Percentiles rank a stretch among this genome's conserved stretches.
Conservation (phyloP, 2,113 vertebrate species). For the Ibidorhyncha struthersii region DNA sequence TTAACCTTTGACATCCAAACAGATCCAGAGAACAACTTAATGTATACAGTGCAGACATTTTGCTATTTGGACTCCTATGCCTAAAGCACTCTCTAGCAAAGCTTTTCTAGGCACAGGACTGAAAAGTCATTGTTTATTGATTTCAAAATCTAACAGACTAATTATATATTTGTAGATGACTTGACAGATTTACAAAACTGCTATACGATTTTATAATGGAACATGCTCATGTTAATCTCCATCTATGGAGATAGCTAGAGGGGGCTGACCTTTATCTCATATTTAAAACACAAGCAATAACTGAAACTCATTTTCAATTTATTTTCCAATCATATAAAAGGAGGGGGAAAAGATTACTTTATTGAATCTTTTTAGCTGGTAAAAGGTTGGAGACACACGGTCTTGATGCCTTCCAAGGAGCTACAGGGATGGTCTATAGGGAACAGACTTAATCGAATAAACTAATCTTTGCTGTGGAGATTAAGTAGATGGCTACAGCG, state of each 20-base stretch:
- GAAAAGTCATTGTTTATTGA: slow-evolving; percentile 60
- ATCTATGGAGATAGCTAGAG: slow-evolving; percentile 67
- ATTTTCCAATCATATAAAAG: slow-evolving; percentile 83
- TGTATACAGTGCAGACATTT: not conserved
- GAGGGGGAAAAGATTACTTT: slow-evolving; percentile 75
- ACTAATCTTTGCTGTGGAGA: slow-evolving; percentile 81
- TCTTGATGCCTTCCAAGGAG: slow-evolving; percentile 68
- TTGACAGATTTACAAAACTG: slow-evolving; percentile 55
- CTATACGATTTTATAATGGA: slow-evolving; percentile 73
- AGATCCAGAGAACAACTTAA: not conserved
- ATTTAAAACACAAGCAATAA: slow-evolving; percentile 83
- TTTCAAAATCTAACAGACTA: slow-evolving; percentile 63
- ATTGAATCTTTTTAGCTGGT: slow-evolving; percentile 74
- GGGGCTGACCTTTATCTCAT: slow-evolving; percentile 78
- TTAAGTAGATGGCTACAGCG: slow-evolving; percentile 75
- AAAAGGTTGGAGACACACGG: slow-evolving; percentile 68
- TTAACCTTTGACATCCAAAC: not conserved
- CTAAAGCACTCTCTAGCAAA: slow-evolving; percentile 35
- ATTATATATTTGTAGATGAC: slow-evolving; percentile 75
- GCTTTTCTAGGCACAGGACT: slow-evolving; percentile 29
- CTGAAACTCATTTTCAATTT: slow-evolving; percentile 87
- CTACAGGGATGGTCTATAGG: slow-evolving; percentile 69
- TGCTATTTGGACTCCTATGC: not conserved
- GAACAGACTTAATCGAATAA: slow-evolving; percentile 80
- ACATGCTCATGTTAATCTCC: slow-evolving; percentile 70